A percentile compares a stretch with the other conserved stretches of the same genome.
phyloP scores from a whole-genome alignment of 1,140 invertebrate species.

The Drosophila pallidifrons region DNA sequence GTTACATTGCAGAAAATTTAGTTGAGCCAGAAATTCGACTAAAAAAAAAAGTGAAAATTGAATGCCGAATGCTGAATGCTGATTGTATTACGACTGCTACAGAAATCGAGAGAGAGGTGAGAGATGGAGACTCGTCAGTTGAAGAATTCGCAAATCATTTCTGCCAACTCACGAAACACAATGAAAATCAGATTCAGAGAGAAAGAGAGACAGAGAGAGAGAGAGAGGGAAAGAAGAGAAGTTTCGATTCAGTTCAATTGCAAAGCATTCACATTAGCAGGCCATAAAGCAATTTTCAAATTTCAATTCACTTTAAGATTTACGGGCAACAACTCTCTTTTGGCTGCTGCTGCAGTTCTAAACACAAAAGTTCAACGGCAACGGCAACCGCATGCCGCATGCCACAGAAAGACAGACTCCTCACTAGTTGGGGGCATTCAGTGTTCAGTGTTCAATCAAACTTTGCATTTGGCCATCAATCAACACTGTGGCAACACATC shows the following conservation, averaged over 20 bases:
- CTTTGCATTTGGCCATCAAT: conserved; percentile 74
- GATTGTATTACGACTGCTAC: conserved; percentile 12
- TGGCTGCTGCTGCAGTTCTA: conserved; percentile 14
- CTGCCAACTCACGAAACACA: conserved; percentile 42
- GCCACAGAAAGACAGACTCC: background rate
- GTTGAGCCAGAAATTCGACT: background rate
- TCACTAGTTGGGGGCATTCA: conserved; percentile 1
- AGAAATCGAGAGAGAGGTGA: background rate
- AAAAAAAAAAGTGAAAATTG: background rate
- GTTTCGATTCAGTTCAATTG: conserved; percentile 6
- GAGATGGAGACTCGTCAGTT: background rate
- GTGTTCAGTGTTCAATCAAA: conserved; percentile 69
- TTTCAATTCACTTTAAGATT: conserved; percentile 64
- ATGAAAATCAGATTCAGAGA: background rate
- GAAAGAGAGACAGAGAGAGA: background rate
- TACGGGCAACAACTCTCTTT: conserved; percentile 30
- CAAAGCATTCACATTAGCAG: conserved; percentile 27
- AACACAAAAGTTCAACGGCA: conserved; percentile 33
- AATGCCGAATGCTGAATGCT: background rate
- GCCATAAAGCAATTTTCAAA: conserved; percentile 48
- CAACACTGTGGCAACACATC: conserved; percentile 63
- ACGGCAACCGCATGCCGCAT: conserved; percentile 12
- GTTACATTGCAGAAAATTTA: conserved; percentile 64
- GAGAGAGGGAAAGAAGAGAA: background rate
- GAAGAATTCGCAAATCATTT: conserved; percentile 37